Evolutionary conservation across 2,113 vertebrate genomes (phyloP).

Genomic region (Artemisiospiza belli): DNA sequence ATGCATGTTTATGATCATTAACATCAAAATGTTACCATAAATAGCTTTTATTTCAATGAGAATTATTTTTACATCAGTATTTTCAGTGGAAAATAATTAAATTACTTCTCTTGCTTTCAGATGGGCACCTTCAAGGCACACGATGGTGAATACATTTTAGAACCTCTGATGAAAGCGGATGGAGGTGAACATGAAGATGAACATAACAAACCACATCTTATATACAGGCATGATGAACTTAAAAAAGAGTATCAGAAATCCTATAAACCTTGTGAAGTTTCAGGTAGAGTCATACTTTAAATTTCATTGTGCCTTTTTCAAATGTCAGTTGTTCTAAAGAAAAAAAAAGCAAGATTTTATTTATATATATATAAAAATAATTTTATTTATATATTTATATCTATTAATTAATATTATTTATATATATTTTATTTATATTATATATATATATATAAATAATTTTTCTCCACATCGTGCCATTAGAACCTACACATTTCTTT

Average conservation of each 20-base stretch:
- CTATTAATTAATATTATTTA: too few relatives aligned
- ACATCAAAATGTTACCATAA: background rate
- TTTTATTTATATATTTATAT: too few relatives aligned
- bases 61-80: background rate
- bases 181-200: conserved; percentile 87
- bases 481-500: background rate
- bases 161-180: conserved; percentile 84
- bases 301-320: background rate
- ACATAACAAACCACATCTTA: conserved; percentile 92
- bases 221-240: conserved; percentile 85
- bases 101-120: conserved; percentile 45
- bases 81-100: background rate
- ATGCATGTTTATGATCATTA: background rate
- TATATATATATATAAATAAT: background rate
- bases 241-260: conserved; percentile 45
- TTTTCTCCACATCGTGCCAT: background rate
- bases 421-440: too few relatives aligned
- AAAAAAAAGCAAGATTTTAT: background rate
- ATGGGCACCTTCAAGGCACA: conserved; percentile 83
- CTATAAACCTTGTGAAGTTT: conserved; percentile 79
- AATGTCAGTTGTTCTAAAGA: background rate
- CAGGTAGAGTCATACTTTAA: conserved; percentile 80
- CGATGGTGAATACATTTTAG: conserved; percentile 93
- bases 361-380: background rate
- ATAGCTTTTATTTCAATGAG: background rate